Percentiles rank a stretch among this genome's conserved stretches.
Conservation (phyloP, 2,888 invertebrate species). For the Norana najaformis region DNA sequence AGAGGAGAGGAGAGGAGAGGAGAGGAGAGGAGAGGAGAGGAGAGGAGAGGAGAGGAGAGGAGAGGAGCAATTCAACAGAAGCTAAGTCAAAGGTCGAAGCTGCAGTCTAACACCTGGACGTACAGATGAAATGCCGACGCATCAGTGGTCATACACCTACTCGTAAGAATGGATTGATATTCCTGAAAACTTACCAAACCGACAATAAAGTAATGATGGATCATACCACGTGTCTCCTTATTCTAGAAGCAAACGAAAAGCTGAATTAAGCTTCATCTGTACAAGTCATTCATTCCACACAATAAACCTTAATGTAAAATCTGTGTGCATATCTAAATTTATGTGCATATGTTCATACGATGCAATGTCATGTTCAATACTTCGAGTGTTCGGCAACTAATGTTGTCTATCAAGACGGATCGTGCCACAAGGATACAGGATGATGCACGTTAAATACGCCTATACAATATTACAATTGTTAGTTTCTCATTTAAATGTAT, state of each 20-base stretch:
- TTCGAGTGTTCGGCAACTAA: background rate
- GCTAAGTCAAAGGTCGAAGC: no score
- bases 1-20: background rate
- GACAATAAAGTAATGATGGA: slow-evolving; percentile 42
- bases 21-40: background rate
- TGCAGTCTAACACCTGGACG: no score
- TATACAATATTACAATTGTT: background rate
- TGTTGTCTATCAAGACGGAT: background rate
- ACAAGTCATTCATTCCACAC: background rate
- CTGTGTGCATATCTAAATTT: background rate
- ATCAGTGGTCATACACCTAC: no score
- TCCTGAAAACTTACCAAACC: slow-evolving; percentile 51
- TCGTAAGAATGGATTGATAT: background rate
- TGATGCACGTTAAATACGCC: background rate
- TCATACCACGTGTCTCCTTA: slow-evolving; percentile 38
- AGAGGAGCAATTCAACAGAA: background rate
- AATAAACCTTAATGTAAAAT: background rate
- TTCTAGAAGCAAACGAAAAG: slow-evolving; percentile 30
- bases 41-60: background rate
- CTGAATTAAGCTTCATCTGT: background rate
- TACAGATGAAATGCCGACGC: no score
- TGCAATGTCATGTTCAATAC: background rate
- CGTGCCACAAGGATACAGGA: background rate
- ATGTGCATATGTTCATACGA: no score
- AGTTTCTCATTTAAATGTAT: no score